Evolutionary conservation across 1,140 invertebrate species (phyloP).

Genomic region (Ganaspis sp.): DNA sequence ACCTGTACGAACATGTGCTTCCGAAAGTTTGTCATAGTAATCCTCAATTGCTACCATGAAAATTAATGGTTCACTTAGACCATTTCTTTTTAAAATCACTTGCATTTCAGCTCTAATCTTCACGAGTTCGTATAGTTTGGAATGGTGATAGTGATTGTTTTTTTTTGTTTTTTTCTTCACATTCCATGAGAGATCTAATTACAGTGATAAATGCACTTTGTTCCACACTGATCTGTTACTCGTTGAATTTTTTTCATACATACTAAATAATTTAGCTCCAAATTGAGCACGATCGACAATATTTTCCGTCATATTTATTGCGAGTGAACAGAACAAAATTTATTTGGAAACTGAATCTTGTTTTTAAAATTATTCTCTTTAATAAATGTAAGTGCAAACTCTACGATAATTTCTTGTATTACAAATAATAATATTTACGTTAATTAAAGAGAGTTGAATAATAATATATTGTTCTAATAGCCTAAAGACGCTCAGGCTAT

Average conservation of each 20-base stretch:
- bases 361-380: not conserved
- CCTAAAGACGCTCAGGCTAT: too few relatives aligned
- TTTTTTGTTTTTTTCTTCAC: too few relatives aligned
- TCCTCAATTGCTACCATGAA: not conserved
- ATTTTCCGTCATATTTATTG: not conserved
- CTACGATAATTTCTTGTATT: not conserved
- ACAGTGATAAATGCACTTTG: too few relatives aligned
- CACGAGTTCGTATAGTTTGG: not conserved
- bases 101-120: not conserved
- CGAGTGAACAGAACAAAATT: not conserved
- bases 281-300: not conserved
- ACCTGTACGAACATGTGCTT: too few relatives aligned
- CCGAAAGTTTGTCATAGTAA: conserved; percentile 36
- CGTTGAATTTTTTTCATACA: not conserved
- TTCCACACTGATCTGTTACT: too few relatives aligned
- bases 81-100: not conserved
- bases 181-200: too few relatives aligned
- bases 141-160: not conserved
- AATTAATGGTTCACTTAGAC: not conserved
- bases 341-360: not conserved
- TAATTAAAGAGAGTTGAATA: not conserved
- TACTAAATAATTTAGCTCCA: not conserved
- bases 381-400: not conserved
- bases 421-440: not conserved
- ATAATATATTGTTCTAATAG: too few relatives aligned